A percentile compares a stretch with the other conserved stretches of the same genome.
phyloP scores from a whole-genome alignment of 2,113 vertebrate genomes.

The Charina bottae region DNA sequence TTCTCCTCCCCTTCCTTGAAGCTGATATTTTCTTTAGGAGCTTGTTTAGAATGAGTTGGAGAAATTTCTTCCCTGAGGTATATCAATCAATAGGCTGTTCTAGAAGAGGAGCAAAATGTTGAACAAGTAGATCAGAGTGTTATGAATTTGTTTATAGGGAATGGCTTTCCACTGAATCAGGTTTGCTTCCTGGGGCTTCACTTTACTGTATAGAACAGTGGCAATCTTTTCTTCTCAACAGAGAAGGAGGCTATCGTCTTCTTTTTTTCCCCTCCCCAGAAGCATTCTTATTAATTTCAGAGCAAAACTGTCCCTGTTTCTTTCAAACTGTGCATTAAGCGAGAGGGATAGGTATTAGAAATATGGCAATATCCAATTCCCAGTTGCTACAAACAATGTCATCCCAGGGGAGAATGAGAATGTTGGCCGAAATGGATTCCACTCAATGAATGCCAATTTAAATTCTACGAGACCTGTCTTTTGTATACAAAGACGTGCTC shows the following conservation, averaged over 20 bases:
- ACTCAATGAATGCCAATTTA: constrained; percentile 74
- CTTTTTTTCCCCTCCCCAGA: not conserved
- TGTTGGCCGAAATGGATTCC: constrained; percentile 69
- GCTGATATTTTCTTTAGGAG: constrained; percentile 79
- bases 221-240: constrained; percentile 60
- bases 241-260: constrained; percentile 43
- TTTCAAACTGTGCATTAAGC: constrained; percentile 54
- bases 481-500: constrained; percentile 62
- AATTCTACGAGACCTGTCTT: constrained; percentile 68
- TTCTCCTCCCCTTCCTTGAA: constrained; percentile 35
- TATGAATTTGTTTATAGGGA: constrained; percentile 72
- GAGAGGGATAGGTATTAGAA: constrained; percentile 55
- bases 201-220: constrained; percentile 63
- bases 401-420: constrained; percentile 64
- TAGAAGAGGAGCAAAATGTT: constrained; percentile 70
- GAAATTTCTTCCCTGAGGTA: constrained; percentile 76
- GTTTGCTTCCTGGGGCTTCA: constrained; percentile 51
- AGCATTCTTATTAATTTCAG: constrained; percentile 46
- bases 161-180: constrained; percentile 59
- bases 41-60: constrained; percentile 77
- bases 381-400: constrained; percentile 58
- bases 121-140: constrained; percentile 59
- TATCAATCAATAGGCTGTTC: constrained; percentile 76
- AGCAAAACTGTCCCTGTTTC: constrained; percentile 39
- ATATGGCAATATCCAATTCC: constrained; percentile 55